Base-by-base conservation (phyloP, 2,888 invertebrate species). In the Chrysolina oricalcia region DNA sequence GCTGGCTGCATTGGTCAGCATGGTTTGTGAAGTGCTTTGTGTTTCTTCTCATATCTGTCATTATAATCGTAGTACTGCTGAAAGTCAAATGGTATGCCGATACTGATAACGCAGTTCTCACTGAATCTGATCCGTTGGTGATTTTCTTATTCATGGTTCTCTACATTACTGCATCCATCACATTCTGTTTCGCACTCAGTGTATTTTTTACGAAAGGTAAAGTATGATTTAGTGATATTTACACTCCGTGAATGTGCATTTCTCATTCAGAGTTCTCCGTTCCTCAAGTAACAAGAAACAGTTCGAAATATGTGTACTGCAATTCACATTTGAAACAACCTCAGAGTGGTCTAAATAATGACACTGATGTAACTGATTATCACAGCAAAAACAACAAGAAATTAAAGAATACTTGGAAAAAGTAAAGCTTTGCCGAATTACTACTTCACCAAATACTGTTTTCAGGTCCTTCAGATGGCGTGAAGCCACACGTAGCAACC, bases 1-100 rank as follows among this genome's bases (percentile, higher is more conserved):
- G 93, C 80, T 96, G 95, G 94, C 87, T 96, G 64, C 96, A 97
- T 85, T 97, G 97, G 96, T 88, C 91, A 0, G 95, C 96, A 0
- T 96, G 96, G 95, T 96, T 96, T 87, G 89, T 93, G 65, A 95
- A 95, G 86, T 93, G 93, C 77, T 92, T 95, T 81, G 81, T 93
- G 10, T 93, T 93, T 87, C 89, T 95, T 35, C 82, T 92, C 1
- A 86, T 95, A 56, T 91, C 93, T 0, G 89, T 92, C 0, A 81
- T 90, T 21, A 81, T 93, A 0, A 91, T 93, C 35, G 89, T 91
- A 0, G 78, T 91, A 0, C 83, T 93, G 64, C 81, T 93, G 66
- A 93, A 86, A 81, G 81, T 87, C 2, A 81, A 76, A 64, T 89
- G 88, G 88, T 87, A 88, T 73, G 81, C 85, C 0, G 84, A 84